Evolutionary conservation across 2,797 vertebrate genomes (phyloP), one percentile per base, ranked within the genome.

Genomic region (Threskiornis aethiopicus): DNA sequence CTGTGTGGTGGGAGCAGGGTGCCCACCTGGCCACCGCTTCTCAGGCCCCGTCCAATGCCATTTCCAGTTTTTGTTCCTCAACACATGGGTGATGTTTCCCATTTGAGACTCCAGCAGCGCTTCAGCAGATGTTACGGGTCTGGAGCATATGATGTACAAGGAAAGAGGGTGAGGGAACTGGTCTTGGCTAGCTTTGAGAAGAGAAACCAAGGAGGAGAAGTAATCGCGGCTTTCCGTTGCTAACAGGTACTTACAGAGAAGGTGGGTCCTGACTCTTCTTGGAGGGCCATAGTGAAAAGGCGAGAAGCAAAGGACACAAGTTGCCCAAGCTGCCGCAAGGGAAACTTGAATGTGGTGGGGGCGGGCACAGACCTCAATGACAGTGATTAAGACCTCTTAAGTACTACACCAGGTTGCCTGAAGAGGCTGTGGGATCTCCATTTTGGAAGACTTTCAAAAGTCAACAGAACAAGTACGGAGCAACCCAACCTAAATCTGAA

Each of bases 341-440:
- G n/a, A n/a, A 28, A 28, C 49, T 46, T 64, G 81, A 54, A 64
- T 2, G 6, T 62, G 58, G 41, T 3, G 5, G 15, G 13, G 24
- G 7, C 0, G 1, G 22, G 26, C 14, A 15, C 3, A 2, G 12
- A 47, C 41, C 28, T n/a, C 29, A 33, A 2, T 18, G 16, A 15
- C 16, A 46, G 28, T 31, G 55, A 47, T 33, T 58, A 17, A 46
- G 33, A 47, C 42, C 33, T 75, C 26, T 37, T 37, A 39, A 39
- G 35, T 39, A 31, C 44, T 61, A 49, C 16, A 33, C 35, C 21
- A 39, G 31, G 16, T 19, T 76, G 41, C 24, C 64, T 49, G 29
- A 41, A 57, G 24, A 22, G 31, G 29, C 26, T 46, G 51, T 46
- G 21, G 18, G 26, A 46, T 33, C 44, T 59, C 46, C 19, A 9